Evolutionary conservation across 1,140 invertebrate genomes (phyloP), one percentile per base, ranked within the genome.

Genomic region (Apolygus lucorum): DNA sequence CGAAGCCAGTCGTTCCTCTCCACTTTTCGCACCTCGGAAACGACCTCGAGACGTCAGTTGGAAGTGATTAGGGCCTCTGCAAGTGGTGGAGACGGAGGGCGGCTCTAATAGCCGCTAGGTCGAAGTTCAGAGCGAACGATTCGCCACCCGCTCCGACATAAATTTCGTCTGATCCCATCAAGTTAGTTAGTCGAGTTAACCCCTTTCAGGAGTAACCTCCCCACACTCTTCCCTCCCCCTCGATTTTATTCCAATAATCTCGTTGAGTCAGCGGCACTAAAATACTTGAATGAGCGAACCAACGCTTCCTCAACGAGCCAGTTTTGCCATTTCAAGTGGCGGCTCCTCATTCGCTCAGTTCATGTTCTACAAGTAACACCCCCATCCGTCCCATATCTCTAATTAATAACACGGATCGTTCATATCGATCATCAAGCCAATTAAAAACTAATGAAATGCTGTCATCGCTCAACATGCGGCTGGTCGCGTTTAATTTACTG

Each of bases 221-320:
- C 13, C 54, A 4, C 34, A 8, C 17, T 49, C 34, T 59, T 21
- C 54, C 22, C 22, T 4, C 8, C 4, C 11, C 2, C 22, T 24
- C 22, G 54, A 59, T 59, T 59, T 24, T 59, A 59, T 59, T 59
- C 54, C 54, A 59, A 59, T 59, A 59, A 17, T 59, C 54, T 8
- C 54, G 54, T 59, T 59, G 54, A 59, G 54, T 59, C 54, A 59
- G 54, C 54, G 54, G 22, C 54, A 59, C 54, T 59, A 13, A 59
- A 59, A 24, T 59, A 13, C 54, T n/a, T n/a, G n/a, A n/a, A n/a
- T n/a, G 22, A 13, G 2, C 22, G 4, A 24, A 59, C 54, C 2
- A 21, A 11, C 22, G 54, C 17, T 42, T 59, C 54, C 2, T 4
- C 22, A 4, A 11, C 22, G 8, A 59, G 11, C 22, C 22, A 4